A percentile compares a stretch with the other conserved stretches of the same genome.
These are phyloP conservation scores for Tetranychus piercei DNA, from an alignment of 2,888 invertebrate species.

Conservation along the genomic window DNA sequence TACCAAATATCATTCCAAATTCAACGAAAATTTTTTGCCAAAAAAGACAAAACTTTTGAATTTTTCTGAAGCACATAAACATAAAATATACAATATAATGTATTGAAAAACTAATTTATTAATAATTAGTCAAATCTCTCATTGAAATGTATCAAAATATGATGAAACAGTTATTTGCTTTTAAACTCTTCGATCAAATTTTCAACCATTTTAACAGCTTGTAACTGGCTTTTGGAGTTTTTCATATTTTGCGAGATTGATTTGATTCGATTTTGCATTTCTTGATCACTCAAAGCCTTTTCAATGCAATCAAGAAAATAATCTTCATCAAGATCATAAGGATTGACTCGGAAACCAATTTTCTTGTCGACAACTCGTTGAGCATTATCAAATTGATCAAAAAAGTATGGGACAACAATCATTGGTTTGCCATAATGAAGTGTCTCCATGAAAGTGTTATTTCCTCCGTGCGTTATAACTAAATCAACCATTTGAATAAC, in stretches of 20 bases:
- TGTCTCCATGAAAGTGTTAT: conserved; percentile 18
- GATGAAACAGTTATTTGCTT: too few relatives aligned
- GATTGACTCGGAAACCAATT: conserved; percentile 12
- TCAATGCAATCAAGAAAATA: conserved; percentile 9
- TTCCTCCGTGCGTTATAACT: conserved; percentile 21
- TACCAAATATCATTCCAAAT: too few relatives aligned
- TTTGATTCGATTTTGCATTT: background rate
- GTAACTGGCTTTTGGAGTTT: background rate
- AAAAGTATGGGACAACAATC: conserved; percentile 19
- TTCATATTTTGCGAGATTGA: background rate
- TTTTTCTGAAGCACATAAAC: too few relatives aligned
- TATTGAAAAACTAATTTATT: too few relatives aligned
- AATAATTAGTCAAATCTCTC: too few relatives aligned
- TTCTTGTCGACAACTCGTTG: conserved; percentile 7
- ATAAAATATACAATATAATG: too few relatives aligned
- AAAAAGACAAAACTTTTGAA: too few relatives aligned
- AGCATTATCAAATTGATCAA: conserved; percentile 18
- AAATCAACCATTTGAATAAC: conserved; percentile 16
- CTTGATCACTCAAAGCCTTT: conserved; percentile 11
- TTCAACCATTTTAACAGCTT: too few relatives aligned
- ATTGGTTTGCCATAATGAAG: conserved; percentile 13
- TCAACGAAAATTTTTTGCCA: too few relatives aligned
- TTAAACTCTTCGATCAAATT: too few relatives aligned
- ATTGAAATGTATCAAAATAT: too few relatives aligned
- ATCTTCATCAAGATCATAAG: conserved; percentile 6